These are phyloP conservation scores for Beris chalybata DNA, from an alignment of 2,888 invertebrate genomes.

Conservation along the genomic window DNA sequence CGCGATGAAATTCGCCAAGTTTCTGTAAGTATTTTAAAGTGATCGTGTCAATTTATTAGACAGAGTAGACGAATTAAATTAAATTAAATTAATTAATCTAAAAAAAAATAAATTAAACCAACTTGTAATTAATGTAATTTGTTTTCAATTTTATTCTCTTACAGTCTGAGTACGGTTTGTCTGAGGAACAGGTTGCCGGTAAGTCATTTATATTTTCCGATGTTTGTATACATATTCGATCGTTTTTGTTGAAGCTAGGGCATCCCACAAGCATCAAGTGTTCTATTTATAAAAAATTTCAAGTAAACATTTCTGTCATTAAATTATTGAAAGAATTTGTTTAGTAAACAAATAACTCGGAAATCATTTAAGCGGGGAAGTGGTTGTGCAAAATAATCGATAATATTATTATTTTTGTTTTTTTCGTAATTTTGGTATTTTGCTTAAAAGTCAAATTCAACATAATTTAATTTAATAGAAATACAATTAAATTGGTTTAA, in stretches of 20 bases:
- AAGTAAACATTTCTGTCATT: constrained; percentile 8
- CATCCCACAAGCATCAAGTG: neutral
- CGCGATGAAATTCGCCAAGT: constrained; percentile 68
- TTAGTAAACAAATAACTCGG: constrained; percentile 19
- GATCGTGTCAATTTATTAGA: neutral
- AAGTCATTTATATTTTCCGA: constrained; percentile 44
- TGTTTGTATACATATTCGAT: neutral
- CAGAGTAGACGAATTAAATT: neutral
- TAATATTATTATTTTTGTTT: neutral
- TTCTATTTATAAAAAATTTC: constrained; percentile 16
- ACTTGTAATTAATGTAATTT: neutral
- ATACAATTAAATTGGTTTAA: too few relatives aligned
- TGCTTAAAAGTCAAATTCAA: too few relatives aligned
- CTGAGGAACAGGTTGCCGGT: constrained; percentile 88
- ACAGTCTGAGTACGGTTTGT: constrained; percentile 83
- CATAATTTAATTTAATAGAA: too few relatives aligned
- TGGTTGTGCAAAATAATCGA: neutral
- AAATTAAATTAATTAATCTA: neutral
- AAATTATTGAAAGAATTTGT: neutral
- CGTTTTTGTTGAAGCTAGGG: constrained; percentile 22
- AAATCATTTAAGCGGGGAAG: too few relatives aligned
- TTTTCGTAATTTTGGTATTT: neutral
- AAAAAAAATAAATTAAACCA: too few relatives aligned
- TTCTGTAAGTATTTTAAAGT: constrained; percentile 61
- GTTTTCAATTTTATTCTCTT: constrained; percentile 10